Conservation (phyloP, 2,888 invertebrate genomes). For the Ceramica pisi region DNA sequence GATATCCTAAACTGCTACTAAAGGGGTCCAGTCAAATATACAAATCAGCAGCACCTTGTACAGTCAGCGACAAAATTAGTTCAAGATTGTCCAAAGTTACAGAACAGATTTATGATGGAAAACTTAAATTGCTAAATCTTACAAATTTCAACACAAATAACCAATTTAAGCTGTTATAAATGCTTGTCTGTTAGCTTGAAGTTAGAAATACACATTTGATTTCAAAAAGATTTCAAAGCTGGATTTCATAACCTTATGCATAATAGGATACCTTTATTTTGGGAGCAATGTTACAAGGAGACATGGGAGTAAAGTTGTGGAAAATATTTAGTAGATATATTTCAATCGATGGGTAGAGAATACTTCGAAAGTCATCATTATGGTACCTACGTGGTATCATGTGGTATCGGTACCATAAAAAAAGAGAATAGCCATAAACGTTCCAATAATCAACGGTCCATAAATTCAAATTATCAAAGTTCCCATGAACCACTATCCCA, state of each 20-base stretch:
- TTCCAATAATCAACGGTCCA: not conserved
- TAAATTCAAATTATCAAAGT: conserved; percentile 2
- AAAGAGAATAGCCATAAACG: not conserved
- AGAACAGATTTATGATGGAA: not conserved
- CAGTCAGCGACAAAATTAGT: not conserved
- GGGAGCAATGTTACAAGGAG: no score
- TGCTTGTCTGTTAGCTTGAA: no score
- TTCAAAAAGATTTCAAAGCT: no score
- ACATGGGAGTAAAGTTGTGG: not conserved
- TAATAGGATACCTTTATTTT: no score
- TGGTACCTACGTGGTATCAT: not conserved
- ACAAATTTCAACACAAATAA: not conserved
- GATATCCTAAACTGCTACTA: not conserved
- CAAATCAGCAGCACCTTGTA: not conserved
- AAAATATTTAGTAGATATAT: not conserved
- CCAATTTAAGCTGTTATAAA: no score
- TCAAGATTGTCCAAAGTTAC: not conserved
- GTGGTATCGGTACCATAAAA: not conserved
- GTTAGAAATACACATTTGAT: no score
- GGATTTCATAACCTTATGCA: no score
- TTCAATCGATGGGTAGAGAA: not conserved
- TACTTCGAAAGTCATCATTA: not conserved
- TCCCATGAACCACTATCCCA: not conserved
- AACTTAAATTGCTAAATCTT: not conserved
- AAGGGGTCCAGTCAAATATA: not conserved